These are phyloP conservation scores for Miltochrista miniata DNA, from an alignment of 2,888 invertebrate genomes.

Conservation along the genomic window DNA sequence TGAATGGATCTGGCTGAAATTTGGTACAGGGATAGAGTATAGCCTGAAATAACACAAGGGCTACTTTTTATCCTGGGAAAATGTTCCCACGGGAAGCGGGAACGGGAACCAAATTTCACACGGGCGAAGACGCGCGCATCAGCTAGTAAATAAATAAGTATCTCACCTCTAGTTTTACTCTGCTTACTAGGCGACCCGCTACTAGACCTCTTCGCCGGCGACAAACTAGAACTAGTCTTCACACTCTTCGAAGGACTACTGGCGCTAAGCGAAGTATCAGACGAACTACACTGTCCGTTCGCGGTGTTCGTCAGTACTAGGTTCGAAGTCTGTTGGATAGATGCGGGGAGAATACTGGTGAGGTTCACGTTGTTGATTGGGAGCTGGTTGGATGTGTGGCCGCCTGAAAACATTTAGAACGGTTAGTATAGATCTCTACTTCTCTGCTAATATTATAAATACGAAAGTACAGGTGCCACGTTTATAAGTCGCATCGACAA, in stretches of 20 bases:
- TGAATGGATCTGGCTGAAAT: no score
- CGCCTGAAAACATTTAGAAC: slow-evolving; percentile 36
- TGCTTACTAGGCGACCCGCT: slow-evolving; percentile 92
- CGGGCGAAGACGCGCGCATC: no score
- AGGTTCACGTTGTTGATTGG: slow-evolving; percentile 74
- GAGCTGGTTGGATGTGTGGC: slow-evolving; percentile 57
- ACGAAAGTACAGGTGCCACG: no score
- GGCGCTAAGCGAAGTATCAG: slow-evolving; percentile 85
- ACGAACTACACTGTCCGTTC: slow-evolving; percentile 78
- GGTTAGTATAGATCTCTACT: no score
- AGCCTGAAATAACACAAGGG: no score
- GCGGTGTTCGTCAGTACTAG: slow-evolving; percentile 61
- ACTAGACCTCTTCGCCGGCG: slow-evolving; percentile 92
- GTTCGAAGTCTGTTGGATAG: slow-evolving; percentile 63
- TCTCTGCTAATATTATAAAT: no score
- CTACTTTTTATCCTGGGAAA: no score
- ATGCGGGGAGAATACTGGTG: slow-evolving; percentile 58
- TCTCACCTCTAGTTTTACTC: slow-evolving; percentile 90
- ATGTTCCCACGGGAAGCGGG: no score
- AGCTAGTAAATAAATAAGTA: no score
- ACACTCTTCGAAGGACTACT: slow-evolving; percentile 94
- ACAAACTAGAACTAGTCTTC: slow-evolving; percentile 92
- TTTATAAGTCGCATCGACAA: no score
- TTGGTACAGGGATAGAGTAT: no score
- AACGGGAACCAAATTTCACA: no score